Base-by-base conservation (phyloP, 2,797 vertebrate species). In the Nannoperca australis region DNA sequence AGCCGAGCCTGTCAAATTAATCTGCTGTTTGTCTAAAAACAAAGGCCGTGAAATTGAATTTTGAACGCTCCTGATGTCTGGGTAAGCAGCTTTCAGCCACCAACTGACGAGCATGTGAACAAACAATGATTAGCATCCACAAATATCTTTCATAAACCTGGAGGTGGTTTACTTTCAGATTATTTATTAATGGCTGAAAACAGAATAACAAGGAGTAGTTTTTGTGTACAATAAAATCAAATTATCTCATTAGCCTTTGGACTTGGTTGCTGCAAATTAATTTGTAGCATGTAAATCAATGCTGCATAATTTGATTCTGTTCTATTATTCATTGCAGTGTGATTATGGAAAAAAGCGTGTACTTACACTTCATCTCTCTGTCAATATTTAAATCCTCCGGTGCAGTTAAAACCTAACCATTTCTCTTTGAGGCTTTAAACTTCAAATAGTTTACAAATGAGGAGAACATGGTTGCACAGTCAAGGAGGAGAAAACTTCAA, bases 121-220 rank as follows among this genome's bases (percentile, higher is more conserved):
- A 93, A 93, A 93, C 86, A 92, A 59, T 65, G 84, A 93, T 93
- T 91, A 89, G 65, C 74, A 50, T 76, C 65, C 64, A 73, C 82
- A 83, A 80, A 81, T 61, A 74, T 65, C 51, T 81, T 56, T 64
- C 67, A 45, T 75, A 63, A 85, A 49, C 76, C 76, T 40, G 4
- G 27, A 58, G 65, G 24, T 44, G 50, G 62, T 77, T 77, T 80
- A 66, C 50, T 67, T 58, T 75, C 60, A 58, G 40, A 79, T 86
- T 2, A 78, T 78, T 83, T 78, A 85, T 84, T 82, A 84, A 73
- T 58, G 59, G 14, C n/a, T 34, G 61, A 58, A 61, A 88, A 74
- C 70, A 62, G 27, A 54, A 40, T 58, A 76, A 76, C 65, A 76
- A 70, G 34, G 38, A 49, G 22, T 55, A 18, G 83, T 78, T 87